Base-by-base conservation (phyloP, 2,797 vertebrate species). In the Lates japonicus region DNA sequence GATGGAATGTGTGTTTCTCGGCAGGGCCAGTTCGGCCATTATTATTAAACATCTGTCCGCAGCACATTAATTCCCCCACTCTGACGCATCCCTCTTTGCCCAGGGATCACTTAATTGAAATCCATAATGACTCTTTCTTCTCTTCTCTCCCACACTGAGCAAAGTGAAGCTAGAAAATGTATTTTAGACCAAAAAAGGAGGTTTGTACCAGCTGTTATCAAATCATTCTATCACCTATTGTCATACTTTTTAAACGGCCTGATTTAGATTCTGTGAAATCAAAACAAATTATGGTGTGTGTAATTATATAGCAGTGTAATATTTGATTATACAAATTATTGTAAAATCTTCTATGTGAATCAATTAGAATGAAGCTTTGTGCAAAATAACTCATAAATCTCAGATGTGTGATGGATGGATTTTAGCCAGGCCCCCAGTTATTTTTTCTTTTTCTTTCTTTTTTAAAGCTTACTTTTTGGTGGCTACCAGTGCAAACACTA, bases 31-130 rank as follows among this genome's bases (percentile, higher is more conserved):
- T 94, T 88, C 82, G 84, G 91, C 90, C 90, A 90, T 93, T 93
- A 94, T 91, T 93, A 93, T 94, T 94, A 92, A 94, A 95, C 93
- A 94, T 95, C 93, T 95, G 94, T 91, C 92, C 66, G 67, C 85
- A 92, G 88, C 90, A 93, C 91, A 94, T 94, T 93, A 92, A 94
- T 94, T 89, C 89, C 87, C 80, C 76, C 74, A 88, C 82, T 90
- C 90, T 93, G 94, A 94, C 81, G 87, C 90, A 87, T 94, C 91
- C 87, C 89, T 90, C 92, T 84, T 87, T 92, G 86, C 90, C 88
- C 88, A 90, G 89, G 90, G 92, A 92, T 89, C 90, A 93, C 93
- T 89, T 95, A 93, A 95, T 94, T 95, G 93, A 95, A 95, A 95
- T 94, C 93, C 87, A 93, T 95, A 93, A 95, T 94, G 93, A 92